Evolutionary conservation across 1,140 invertebrate species (phyloP).

Genomic region (Drosophila burlai): DNA sequence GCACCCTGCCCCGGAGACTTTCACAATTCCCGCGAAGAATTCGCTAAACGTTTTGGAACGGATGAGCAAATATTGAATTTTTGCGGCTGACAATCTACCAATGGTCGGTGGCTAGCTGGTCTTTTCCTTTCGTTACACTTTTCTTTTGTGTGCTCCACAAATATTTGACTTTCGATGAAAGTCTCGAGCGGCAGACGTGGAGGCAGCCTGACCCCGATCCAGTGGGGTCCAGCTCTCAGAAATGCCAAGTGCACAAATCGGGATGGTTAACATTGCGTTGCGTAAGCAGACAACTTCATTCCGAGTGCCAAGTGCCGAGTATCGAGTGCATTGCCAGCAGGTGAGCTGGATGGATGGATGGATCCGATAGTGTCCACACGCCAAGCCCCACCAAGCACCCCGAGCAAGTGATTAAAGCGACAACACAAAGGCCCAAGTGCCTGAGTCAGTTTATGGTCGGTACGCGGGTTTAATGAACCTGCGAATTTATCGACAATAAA

Average conservation of each 20-base stretch:
- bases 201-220: constrained; percentile 69
- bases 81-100: constrained; percentile 42
- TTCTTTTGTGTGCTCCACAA: constrained; percentile 73
- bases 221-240: constrained; percentile 50
- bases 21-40: constrained; percentile 63
- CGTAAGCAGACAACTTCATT: constrained; percentile 58
- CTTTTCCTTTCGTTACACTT: constrained; percentile 78
- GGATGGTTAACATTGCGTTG: constrained; percentile 72
- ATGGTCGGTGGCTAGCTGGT: constrained; percentile 10
- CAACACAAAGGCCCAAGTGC: constrained; percentile 31
- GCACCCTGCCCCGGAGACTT: constrained; percentile 63
- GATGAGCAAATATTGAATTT: constrained; percentile 74
- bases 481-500: constrained; percentile 79
- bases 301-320: constrained; percentile 25
- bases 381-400: constrained; percentile 47
- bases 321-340: constrained; percentile 41
- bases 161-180: constrained; percentile 83
- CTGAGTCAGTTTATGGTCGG: constrained; percentile 48
- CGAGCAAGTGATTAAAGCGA: constrained; percentile 31
- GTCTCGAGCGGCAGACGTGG: constrained; percentile 54
- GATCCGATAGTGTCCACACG: constrained; percentile 41
- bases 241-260: constrained; percentile 54
- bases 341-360: constrained; percentile 16
- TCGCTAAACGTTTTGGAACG: constrained; percentile 49
- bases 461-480: constrained; percentile 70